These are phyloP conservation scores for Crambe crambe DNA, from an alignment of 37 sponge, comb jelly and placozoan genomes.

Conservation along the genomic window DNA sequence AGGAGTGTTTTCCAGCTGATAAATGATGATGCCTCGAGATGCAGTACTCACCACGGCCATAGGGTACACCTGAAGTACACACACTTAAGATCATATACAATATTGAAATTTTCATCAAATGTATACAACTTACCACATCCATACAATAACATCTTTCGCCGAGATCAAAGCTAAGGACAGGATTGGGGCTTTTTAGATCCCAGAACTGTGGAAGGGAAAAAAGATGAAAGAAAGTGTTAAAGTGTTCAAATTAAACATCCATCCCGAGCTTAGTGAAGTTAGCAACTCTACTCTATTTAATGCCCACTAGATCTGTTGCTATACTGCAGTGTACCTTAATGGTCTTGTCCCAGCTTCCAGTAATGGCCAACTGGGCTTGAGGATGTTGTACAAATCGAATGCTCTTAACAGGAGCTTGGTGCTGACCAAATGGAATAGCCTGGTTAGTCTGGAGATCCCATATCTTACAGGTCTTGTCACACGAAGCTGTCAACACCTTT, in stretches of 20 bases:
- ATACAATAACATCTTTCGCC: conserved; percentile 93
- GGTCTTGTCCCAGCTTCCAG: conserved; percentile 97
- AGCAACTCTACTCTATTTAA: neutral
- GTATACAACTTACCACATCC: conserved; percentile 84
- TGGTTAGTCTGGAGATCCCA: conserved; percentile 97
- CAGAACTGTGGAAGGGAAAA: conserved; percentile 69
- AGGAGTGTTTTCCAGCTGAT: conserved; percentile 76
- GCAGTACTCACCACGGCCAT: conserved; percentile 90
- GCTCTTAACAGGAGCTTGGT: conserved; percentile 90
- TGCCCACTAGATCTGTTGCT: neutral
- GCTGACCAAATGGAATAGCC: conserved; percentile 84
- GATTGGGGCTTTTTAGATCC: conserved; percentile 84
- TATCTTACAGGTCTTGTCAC: conserved; percentile 94
- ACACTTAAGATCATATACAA: neutral
- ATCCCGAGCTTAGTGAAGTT: no score
- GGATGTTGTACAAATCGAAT: conserved; percentile 92
- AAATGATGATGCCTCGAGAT: conserved; percentile 59
- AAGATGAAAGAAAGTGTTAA: neutral
- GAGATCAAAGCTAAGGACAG: conserved; percentile 70
- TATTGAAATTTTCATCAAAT: no score
- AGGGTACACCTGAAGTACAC: conserved; percentile 81
- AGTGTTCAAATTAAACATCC: no score
- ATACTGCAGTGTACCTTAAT: conserved; percentile 64
- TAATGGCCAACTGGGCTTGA: conserved; percentile 80
- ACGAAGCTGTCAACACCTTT: conserved; percentile 83